Evolutionary conservation across 1,140 invertebrate species (phyloP).

Genomic region (Eubasilissa regina): DNA sequence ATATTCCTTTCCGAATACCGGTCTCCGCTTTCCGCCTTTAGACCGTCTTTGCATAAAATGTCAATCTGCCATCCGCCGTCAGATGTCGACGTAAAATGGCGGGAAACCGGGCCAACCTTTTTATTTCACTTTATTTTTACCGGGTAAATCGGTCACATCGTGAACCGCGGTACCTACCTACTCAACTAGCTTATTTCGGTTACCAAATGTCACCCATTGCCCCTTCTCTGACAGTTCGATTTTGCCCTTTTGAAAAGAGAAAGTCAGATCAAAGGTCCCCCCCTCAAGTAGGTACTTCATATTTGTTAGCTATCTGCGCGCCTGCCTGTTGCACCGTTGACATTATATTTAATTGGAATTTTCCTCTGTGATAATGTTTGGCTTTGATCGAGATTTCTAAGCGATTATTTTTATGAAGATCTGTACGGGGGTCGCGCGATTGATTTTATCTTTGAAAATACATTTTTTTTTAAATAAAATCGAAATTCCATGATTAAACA

Average conservation of each 20-base stretch:
- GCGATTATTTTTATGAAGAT: too few species aligned
- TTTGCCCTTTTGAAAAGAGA: slow-evolving; percentile 18
- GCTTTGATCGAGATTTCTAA: too few species aligned
- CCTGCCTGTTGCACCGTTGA: not conserved
- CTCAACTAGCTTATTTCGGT: not conserved
- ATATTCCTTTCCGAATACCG: too few species aligned
- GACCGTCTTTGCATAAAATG: slow-evolving; percentile 38
- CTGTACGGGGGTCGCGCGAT: too few species aligned
- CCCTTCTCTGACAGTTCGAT: slow-evolving; percentile 31
- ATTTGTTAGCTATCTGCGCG: not conserved
- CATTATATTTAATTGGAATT: too few species aligned
- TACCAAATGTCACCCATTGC: slow-evolving; percentile 19
- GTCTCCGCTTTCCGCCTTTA: not conserved
- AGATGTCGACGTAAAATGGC: slow-evolving; percentile 27
- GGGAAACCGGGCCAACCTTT: slow-evolving; percentile 34
- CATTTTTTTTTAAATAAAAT: too few species aligned
- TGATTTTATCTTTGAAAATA: too few species aligned
- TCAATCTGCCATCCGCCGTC: slow-evolving; percentile 32
- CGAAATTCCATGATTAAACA: too few species aligned
- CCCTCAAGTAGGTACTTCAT: slow-evolving; percentile 14
- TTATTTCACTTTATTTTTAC: slow-evolving; percentile 15
- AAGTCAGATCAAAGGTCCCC: slow-evolving; percentile 22
- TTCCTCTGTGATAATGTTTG: too few species aligned
- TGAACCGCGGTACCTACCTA: not conserved
- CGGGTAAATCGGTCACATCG: slow-evolving; percentile 18